A percentile compares a stretch with the other conserved stretches of the same genome.
These are phyloP conservation scores for Myotis brandtii DNA, from an alignment of 2,113 vertebrate species.

Conservation along the genomic window DNA sequence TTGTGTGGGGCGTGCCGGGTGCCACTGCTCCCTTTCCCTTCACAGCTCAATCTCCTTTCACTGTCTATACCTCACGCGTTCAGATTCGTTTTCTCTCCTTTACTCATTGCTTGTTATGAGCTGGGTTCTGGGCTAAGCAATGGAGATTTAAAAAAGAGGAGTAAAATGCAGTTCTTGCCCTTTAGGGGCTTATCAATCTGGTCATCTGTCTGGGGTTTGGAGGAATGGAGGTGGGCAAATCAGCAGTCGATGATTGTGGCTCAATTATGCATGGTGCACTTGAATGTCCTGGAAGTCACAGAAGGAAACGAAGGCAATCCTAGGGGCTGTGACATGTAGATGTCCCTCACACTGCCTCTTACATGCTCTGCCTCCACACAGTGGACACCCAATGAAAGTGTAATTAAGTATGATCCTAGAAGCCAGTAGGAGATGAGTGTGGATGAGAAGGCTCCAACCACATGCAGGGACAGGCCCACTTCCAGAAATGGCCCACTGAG, in stretches of 20 bases:
- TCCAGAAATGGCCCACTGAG: neutral
- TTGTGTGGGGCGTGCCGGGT: rapidly evolving
- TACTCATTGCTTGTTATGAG: neutral
- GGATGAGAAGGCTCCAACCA: neutral
- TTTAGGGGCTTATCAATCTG: neutral
- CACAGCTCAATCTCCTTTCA: neutral
- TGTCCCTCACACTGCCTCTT: neutral
- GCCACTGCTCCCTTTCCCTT: neutral
- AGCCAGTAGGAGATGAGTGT: neutral
- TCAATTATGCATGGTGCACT: neutral
- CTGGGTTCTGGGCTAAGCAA: neutral
- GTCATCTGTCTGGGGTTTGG: neutral
- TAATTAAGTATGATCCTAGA: neutral
- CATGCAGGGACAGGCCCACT: neutral
- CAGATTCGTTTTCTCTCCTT: neutral
- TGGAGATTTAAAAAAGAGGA: neutral
- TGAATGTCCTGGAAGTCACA: neutral
- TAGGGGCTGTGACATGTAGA: neutral
- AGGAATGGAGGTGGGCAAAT: neutral
- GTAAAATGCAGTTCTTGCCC: neutral
- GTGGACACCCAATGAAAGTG: neutral
- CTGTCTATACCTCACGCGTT: rapidly evolving
- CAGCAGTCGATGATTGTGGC: neutral
- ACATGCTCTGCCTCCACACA: neutral
- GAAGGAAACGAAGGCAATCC: neutral